Evolutionary conservation across 2,797 vertebrate species (phyloP).

Genomic region (Lagodon rhomboides): DNA sequence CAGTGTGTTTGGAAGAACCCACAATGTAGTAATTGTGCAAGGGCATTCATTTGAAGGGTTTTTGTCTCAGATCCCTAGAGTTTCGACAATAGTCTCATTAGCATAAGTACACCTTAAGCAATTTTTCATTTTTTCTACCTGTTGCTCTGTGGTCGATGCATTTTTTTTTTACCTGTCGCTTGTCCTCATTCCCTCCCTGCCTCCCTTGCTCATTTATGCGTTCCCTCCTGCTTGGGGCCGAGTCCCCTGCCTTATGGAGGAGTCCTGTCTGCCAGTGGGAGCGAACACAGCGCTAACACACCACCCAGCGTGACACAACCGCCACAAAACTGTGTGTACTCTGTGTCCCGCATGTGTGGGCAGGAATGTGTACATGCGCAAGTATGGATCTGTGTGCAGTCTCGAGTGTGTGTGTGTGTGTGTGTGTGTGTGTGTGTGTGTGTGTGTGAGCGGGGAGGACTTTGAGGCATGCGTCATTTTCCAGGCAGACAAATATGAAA

Average conservation of each 20-base stretch:
- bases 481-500: constrained; percentile 63
- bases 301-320: constrained; percentile 33
- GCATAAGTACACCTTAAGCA: background rate
- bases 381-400: constrained; percentile 17
- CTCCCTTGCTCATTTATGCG: constrained; percentile 12
- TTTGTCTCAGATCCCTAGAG: no score
- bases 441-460: background rate
- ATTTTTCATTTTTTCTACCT: constrained; percentile 20
- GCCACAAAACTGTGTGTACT: constrained; percentile 22
- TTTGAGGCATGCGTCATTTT: constrained; percentile 49
- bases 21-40: background rate
- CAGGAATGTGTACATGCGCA: constrained; percentile 7
- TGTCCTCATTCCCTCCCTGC: background rate
- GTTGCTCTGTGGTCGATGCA: background rate
- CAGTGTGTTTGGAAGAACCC: background rate
- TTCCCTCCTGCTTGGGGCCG: constrained; percentile 17
- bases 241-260: constrained; percentile 45
- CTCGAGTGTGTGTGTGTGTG: background rate
- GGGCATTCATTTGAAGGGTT: no score
- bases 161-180: constrained; percentile 16
- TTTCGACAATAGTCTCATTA: background rate
- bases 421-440: background rate
- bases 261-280: constrained; percentile 44
- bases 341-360: background rate
- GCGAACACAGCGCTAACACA: constrained; percentile 38